These are phyloP conservation scores for Drosophila ogumai DNA, from an alignment of 1,140 invertebrate species.

Conservation along the genomic window DNA sequence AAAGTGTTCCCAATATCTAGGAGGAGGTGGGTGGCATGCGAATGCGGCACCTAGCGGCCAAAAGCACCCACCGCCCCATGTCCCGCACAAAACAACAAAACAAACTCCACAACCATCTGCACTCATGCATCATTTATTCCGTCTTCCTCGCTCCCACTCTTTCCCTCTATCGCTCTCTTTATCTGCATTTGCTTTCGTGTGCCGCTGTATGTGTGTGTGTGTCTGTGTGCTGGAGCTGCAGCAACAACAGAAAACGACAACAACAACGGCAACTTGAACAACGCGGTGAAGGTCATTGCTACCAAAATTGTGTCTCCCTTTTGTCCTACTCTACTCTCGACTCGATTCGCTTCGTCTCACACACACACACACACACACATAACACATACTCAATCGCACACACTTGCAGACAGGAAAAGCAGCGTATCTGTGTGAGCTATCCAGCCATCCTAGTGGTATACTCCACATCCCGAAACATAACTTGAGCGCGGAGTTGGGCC, in stretches of 20 bases:
- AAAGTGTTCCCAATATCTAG: neutral
- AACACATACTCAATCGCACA: conserved; percentile 25
- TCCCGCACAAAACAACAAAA: conserved; percentile 20
- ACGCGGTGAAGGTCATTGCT: conserved; percentile 85
- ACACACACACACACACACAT: conserved; percentile 15
- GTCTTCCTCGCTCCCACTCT: conserved; percentile 22
- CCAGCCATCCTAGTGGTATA: conserved; percentile 66
- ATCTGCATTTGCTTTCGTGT: conserved; percentile 51
- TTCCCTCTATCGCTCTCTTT: conserved; percentile 31
- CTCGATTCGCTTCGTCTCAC: conserved; percentile 58
- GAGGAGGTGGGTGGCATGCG: conserved; percentile 18
- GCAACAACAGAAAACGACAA: conserved; percentile 46
- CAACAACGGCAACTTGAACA: conserved; percentile 81
- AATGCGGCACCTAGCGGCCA: conserved; percentile 54
- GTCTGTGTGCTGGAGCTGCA: conserved; percentile 43
- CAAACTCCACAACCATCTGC: conserved; percentile 44
- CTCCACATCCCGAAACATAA: conserved; percentile 60
- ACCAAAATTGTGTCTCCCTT: conserved; percentile 85
- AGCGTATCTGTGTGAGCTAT: conserved; percentile 30
- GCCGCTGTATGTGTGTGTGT: conserved; percentile 14
- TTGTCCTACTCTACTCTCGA: conserved; percentile 82
- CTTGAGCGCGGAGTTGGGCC: conserved; percentile 20
- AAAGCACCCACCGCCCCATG: conserved; percentile 5
- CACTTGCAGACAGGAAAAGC: conserved; percentile 44
- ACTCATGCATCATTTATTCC: conserved; percentile 73